A percentile compares a stretch with the other conserved stretches of the same genome.
Conservation (phyloP, 64 coral and sea anemone genomes). For the Stylophora pistillata region DNA sequence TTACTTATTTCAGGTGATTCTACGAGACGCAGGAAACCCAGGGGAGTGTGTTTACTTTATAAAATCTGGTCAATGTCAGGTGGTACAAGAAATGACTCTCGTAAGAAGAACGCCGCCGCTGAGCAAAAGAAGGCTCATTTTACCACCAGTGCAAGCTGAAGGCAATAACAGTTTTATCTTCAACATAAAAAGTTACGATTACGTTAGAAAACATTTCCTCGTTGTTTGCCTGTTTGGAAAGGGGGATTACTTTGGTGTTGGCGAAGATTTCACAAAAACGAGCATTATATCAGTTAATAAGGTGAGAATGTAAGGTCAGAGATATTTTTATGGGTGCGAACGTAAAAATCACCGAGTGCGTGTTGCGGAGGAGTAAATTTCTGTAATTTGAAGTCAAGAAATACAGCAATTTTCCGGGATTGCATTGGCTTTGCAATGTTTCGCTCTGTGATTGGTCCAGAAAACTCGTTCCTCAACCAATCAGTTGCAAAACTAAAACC, state of each 20-base stretch:
- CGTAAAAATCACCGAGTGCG: too few species aligned
- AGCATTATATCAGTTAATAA: slow-evolving; percentile 56
- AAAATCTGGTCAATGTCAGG: slow-evolving; percentile 68
- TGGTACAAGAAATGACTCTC: slow-evolving; percentile 80
- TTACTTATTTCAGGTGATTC: slow-evolving; percentile 47
- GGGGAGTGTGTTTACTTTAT: slow-evolving; percentile 76
- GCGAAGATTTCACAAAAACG: slow-evolving; percentile 59
- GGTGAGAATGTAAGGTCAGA: slow-evolving; percentile 53
- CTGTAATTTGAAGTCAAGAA: too few species aligned
- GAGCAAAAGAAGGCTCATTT: slow-evolving; percentile 19
- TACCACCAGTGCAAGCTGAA: slow-evolving; percentile 49
- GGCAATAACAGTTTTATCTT: neutral
- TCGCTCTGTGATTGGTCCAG: too few species aligned
- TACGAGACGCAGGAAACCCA: slow-evolving; percentile 29
- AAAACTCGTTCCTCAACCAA: too few species aligned
- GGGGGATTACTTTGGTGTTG: slow-evolving; percentile 84
- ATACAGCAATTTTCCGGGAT: too few species aligned
- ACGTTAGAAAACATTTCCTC: slow-evolving; percentile 55
- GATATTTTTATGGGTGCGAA: too few species aligned
- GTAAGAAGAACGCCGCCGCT: slow-evolving; percentile 30
- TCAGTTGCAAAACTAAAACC: too few species aligned
- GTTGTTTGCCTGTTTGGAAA: slow-evolving; percentile 52
- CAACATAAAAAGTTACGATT: slow-evolving; percentile 38
- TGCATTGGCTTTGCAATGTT: too few species aligned
- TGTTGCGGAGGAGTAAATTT: too few species aligned